Conservation (phyloP, 2,888 invertebrate species). For the Epiblema foenella region DNA sequence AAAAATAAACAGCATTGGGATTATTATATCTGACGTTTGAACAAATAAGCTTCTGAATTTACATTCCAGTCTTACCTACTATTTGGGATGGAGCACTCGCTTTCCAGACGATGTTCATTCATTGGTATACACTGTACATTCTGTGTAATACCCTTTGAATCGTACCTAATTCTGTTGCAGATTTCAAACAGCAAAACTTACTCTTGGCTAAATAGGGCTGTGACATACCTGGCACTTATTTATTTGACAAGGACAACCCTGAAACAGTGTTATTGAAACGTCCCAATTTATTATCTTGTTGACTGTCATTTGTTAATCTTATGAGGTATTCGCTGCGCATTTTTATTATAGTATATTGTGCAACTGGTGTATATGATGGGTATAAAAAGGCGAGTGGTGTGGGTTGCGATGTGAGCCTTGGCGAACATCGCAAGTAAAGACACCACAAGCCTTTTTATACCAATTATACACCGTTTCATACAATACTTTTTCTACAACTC, state of each 20-base stretch:
- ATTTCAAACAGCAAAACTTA: slow-evolving; percentile 19
- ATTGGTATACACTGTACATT: slow-evolving; percentile 20
- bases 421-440: no score
- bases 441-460: no score
- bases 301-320: not conserved
- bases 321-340: not conserved
- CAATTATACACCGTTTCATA: no score
- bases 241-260: no score
- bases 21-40: not conserved
- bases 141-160: slow-evolving; percentile 5
- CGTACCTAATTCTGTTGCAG: slow-evolving; percentile 16
- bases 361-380: no score
- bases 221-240: not conserved
- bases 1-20: no score
- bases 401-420: no score
- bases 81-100: not conserved
- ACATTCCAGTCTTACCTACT: not conserved
- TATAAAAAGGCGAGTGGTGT: no score
- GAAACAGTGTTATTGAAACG: no score
- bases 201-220: slow-evolving; percentile 2
- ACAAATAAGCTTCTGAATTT: not conserved
- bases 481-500: no score
- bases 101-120: slow-evolving; percentile 8
- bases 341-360: no score
- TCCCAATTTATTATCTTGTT: not conserved